Conservation (phyloP, 2,888 invertebrate genomes). For the Hypomecis atomaria region DNA sequence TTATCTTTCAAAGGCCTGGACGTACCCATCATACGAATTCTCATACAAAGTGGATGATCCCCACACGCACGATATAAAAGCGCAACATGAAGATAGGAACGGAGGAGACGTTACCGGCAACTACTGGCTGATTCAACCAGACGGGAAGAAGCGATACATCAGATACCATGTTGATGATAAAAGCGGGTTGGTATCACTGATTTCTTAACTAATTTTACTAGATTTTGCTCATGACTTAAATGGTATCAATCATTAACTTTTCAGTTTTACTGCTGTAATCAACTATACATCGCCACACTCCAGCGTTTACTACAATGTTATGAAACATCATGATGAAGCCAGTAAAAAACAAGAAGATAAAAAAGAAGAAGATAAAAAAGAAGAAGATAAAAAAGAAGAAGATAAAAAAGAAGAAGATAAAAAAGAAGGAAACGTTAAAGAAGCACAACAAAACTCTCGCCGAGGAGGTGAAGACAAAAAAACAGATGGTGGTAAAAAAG, state of each 20-base stretch:
- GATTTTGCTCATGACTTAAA: neutral
- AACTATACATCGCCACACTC: slow-evolving; percentile 34
- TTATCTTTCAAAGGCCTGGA: slow-evolving; percentile 58
- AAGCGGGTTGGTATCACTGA: slow-evolving; percentile 66
- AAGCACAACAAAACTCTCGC: slow-evolving; percentile 3
- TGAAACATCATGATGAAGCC: slow-evolving; percentile 23
- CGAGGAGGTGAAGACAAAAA: slow-evolving; percentile 5
- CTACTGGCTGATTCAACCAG: slow-evolving; percentile 82
- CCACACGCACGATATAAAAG: slow-evolving; percentile 83
- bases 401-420: slow-evolving; percentile 2
- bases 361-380: slow-evolving; percentile 10
- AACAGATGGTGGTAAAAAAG: slow-evolving; percentile 3
- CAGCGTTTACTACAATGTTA: slow-evolving; percentile 23
- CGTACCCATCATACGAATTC: slow-evolving; percentile 82
- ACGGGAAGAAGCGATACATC: slow-evolving; percentile 80
- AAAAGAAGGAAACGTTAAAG: slow-evolving; percentile 14
- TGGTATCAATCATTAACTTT: slow-evolving; percentile 10
- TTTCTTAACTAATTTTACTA: neutral
- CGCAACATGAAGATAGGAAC: slow-evolving; percentile 77
- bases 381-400: slow-evolving; percentile 14
- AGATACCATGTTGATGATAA: slow-evolving; percentile 80
- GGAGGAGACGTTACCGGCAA: slow-evolving; percentile 81
- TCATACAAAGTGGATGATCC: slow-evolving; percentile 83
- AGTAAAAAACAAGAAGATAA: slow-evolving; percentile 4
- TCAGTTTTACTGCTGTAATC: slow-evolving; percentile 41